Evolutionary conservation across 1,140 invertebrate species (phyloP).

Genomic region (Brachionus paranguensis): DNA sequence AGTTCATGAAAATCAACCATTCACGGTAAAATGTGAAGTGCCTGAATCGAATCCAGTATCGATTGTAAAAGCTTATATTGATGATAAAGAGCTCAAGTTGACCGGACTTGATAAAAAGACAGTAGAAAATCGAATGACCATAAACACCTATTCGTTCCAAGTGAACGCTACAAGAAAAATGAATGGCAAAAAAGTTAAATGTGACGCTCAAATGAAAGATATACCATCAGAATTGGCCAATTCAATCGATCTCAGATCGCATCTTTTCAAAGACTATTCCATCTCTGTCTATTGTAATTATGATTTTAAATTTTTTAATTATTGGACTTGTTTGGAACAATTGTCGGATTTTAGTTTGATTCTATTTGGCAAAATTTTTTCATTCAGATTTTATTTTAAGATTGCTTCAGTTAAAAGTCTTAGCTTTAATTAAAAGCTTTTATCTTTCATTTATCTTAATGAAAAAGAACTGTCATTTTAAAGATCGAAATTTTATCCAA

Average conservation of each 20-base stretch:
- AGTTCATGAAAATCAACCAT: conserved; percentile 33
- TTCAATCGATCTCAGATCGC: conserved; percentile 34
- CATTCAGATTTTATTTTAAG: too few species aligned
- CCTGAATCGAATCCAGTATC: conserved; percentile 37
- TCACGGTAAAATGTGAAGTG: conserved; percentile 39
- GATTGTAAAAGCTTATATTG: conserved; percentile 30
- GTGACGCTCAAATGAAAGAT: conserved; percentile 37
- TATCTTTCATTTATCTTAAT: too few species aligned
- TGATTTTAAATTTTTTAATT: neutral
- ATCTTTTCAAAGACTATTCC: conserved; percentile 8
- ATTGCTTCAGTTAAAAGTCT: too few species aligned
- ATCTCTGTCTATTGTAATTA: conserved; percentile 22
- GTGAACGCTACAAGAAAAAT: conserved; percentile 29
- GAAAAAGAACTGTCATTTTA: too few species aligned
- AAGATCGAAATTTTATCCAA: too few species aligned
- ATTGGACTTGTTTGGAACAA: neutral
- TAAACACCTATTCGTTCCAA: conserved; percentile 34
- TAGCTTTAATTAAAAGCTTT: too few species aligned
- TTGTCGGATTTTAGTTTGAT: too few species aligned
- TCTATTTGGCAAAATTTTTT: too few species aligned
- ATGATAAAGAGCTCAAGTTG: neutral
- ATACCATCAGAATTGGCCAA: conserved; percentile 21
- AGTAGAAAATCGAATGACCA: conserved; percentile 37
- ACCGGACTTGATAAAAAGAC: conserved; percentile 36
- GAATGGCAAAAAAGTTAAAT: conserved; percentile 36